Conservation (phyloP, 92 coral and sea anemone genomes). For the Hydrozoanthus gracilis region DNA sequence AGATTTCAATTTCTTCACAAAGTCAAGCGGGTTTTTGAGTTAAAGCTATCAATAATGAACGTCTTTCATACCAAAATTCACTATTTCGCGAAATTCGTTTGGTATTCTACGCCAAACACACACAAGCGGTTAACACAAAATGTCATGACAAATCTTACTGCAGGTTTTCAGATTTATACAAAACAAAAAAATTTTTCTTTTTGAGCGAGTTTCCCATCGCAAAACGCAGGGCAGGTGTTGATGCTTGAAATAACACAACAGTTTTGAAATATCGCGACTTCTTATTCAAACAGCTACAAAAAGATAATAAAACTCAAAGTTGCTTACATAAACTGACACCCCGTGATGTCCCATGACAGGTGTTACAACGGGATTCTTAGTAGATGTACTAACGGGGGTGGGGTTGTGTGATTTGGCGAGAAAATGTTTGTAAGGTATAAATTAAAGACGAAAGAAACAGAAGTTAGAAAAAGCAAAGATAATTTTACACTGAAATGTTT, state of each 20-base stretch:
- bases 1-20: too few relatives aligned
- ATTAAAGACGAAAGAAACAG: too few relatives aligned
- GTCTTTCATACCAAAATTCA: background rate
- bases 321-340: background rate
- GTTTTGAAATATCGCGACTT: background rate
- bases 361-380: background rate
- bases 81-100: background rate
- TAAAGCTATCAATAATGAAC: background rate
- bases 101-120: background rate
- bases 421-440: background rate
- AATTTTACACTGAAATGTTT: too few relatives aligned
- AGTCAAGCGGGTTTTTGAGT: too few relatives aligned
- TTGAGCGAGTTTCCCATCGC: background rate
- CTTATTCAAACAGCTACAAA: background rate
- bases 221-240: conserved; percentile 18
- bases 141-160: too few relatives aligned
- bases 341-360: conserved; percentile 19
- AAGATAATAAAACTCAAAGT: background rate
- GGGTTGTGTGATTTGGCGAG: background rate
- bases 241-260: background rate
- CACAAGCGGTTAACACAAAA: background rate
- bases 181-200: background rate
- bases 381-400: background rate
- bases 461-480: too few relatives aligned
- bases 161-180: background rate